These are phyloP conservation scores for Nemapogon koenigi DNA, from an alignment of 2,888 invertebrate species.

Conservation along the genomic window DNA sequence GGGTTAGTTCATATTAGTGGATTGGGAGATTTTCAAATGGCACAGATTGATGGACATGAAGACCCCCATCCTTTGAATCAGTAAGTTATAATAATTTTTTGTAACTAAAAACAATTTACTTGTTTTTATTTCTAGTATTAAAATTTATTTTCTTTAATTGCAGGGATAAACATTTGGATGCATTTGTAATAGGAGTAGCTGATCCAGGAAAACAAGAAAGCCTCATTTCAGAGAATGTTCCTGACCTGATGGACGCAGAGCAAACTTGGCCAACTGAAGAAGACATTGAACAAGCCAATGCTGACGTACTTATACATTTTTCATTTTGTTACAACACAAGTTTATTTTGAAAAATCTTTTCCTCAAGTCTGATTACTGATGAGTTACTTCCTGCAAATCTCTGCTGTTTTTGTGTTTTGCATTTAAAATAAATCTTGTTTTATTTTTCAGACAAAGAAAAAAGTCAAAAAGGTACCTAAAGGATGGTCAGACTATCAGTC, in stretches of 20 bases:
- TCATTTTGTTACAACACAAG: conserved; percentile 22
- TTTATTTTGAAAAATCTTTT: no score
- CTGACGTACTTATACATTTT: conserved; percentile 34
- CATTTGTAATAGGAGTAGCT: conserved; percentile 45
- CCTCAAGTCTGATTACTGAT: no score
- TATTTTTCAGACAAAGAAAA: conserved; percentile 59
- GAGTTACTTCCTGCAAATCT: no score
- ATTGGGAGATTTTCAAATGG: conserved; percentile 92
- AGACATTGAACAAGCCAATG: conserved; percentile 78
- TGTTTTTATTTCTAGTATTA: neutral
- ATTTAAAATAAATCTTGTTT: no score
- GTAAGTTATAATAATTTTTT: conserved; percentile 20
- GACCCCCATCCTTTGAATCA: conserved; percentile 72
- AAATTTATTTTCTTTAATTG: conserved; percentile 6
- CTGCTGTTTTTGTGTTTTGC: no score
- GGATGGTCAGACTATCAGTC: conserved; percentile 98
- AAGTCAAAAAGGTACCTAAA: conserved; percentile 86
- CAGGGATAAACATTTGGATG: conserved; percentile 47
- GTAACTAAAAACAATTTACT: neutral
- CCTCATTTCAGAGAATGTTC: conserved; percentile 79
- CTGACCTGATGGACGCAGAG: conserved; percentile 93
- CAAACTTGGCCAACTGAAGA: conserved; percentile 97
- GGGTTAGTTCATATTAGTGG: conserved; percentile 90
- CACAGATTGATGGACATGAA: conserved; percentile 72
- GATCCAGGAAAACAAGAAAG: conserved; percentile 76